phyloP scores from a whole-genome alignment of 1,140 invertebrate genomes.

The Drosophila bocqueti region DNA sequence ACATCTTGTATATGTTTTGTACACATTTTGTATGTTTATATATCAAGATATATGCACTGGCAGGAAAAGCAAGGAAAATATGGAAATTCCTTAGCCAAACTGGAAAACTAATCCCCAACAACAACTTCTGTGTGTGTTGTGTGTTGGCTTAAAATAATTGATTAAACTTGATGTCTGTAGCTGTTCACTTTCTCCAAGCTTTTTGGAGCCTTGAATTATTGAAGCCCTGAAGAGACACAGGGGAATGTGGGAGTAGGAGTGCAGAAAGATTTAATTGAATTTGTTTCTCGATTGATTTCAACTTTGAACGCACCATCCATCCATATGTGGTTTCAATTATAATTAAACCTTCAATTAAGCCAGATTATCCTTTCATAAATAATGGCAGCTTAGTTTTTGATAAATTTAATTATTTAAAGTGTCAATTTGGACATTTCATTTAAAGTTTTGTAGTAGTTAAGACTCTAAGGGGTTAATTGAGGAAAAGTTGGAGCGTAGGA shows the following conservation, averaged over 20 bases:
- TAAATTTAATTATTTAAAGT: conserved; percentile 6
- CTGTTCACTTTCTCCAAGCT: not conserved
- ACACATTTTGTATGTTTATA: conserved; percentile 3
- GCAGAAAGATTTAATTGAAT: conserved; percentile 8
- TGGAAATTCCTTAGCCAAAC: not conserved
- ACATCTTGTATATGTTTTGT: conserved; percentile 22
- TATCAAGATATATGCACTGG: conserved; percentile 4
- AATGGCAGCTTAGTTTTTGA: conserved; percentile 8
- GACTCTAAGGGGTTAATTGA: no score
- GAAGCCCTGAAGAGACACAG: not conserved
- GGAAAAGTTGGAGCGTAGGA: not conserved
- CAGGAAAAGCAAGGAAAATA: conserved; percentile 13
- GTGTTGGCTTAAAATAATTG: conserved; percentile 11
- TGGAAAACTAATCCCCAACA: conserved; percentile 7
- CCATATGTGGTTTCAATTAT: conserved; percentile 5
- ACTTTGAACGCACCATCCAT: not conserved
- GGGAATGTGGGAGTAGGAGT: not conserved
- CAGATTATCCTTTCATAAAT: conserved; percentile 7
- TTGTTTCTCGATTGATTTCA: conserved; percentile 11
- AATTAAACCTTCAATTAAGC: conserved; percentile 13
- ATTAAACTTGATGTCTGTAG: not conserved
- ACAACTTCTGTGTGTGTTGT: conserved; percentile 7
- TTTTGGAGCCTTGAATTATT: conserved; percentile 17
- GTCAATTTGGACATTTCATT: not conserved
- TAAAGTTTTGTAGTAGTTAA: not conserved